A percentile compares a stretch with the other conserved stretches of the same genome.
Conservation (phyloP, 1,140 invertebrate species). For the Heterodera schachtii region DNA sequence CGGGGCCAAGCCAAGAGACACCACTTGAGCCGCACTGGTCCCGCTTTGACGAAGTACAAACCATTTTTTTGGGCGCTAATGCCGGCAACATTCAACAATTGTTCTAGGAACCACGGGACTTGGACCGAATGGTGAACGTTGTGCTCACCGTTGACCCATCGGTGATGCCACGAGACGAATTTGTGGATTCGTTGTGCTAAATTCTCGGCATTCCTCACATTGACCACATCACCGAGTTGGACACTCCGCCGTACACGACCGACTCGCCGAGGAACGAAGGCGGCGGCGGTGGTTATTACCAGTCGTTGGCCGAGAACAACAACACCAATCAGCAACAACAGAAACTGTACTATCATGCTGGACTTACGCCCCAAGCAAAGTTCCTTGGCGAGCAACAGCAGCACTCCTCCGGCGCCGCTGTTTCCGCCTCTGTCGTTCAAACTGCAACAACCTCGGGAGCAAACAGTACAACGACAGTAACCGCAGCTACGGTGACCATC, state of each 20-base stretch:
- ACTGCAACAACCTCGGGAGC: neutral
- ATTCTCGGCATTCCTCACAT: conserved; percentile 14
- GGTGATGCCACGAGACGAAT: conserved; percentile 31
- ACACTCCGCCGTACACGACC: conserved; percentile 38
- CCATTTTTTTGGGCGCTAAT: no score
- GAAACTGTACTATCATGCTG: conserved; percentile 43
- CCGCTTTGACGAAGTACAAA: conserved; percentile 29
- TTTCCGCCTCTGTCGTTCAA: no score
- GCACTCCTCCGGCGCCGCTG: no score
- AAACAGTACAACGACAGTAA: neutral
- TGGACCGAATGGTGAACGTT: conserved; percentile 30
- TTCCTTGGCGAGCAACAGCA: neutral
- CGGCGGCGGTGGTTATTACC: no score
- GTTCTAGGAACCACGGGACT: conserved; percentile 14
- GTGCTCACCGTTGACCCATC: conserved; percentile 25
- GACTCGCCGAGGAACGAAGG: neutral
- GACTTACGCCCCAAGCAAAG: conserved; percentile 21
- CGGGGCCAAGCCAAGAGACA: conserved; percentile 9
- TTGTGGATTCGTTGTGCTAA: conserved; percentile 35
- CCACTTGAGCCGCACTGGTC: conserved; percentile 42
- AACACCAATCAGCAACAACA: neutral
- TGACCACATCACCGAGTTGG: conserved; percentile 22
- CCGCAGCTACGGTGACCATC: neutral
- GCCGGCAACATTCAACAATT: neutral
- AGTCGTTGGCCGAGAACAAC: neutral